A percentile compares a stretch with the other conserved stretches of the same genome.
phyloP scores from a whole-genome alignment of 2,113 vertebrate genomes.

The Rhineura floridana region DNA sequence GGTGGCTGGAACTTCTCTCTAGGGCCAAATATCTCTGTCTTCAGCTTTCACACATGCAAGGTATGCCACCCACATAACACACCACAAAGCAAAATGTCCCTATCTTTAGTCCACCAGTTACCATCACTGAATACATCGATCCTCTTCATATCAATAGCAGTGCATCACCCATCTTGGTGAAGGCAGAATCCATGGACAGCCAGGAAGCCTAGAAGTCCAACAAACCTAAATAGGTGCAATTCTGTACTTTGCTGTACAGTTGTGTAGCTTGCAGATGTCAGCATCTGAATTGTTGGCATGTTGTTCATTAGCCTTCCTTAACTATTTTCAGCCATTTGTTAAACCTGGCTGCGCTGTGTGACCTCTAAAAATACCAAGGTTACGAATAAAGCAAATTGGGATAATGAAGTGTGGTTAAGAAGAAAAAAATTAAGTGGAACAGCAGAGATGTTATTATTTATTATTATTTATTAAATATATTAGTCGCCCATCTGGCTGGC shows the following conservation, averaged over 20 bases:
- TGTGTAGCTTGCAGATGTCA: conserved; percentile 6
- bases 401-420: conserved; percentile 26
- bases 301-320: not conserved
- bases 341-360: not conserved
- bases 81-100: no score
- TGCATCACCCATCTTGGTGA: not conserved
- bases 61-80: no score
- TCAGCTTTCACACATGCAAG: no score
- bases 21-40: no score
- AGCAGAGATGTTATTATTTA: conserved; percentile 56
- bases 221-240: not conserved
- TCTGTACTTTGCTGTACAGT: not conserved
- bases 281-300: not conserved
- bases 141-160: not conserved
- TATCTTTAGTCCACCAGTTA: no score
- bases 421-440: conserved; percentile 48
- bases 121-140: not conserved
- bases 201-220: not conserved
- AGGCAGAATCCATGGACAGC: not conserved
- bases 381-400: not conserved
- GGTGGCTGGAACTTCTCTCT: no score
- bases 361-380: not conserved
- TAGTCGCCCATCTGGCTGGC: no score
- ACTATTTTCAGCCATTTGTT: not conserved
- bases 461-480: no score